Evolutionary conservation across 2,888 invertebrate genomes (phyloP), one percentile per base, ranked within the genome.

Genomic region (Podabrus alpinus): DNA sequence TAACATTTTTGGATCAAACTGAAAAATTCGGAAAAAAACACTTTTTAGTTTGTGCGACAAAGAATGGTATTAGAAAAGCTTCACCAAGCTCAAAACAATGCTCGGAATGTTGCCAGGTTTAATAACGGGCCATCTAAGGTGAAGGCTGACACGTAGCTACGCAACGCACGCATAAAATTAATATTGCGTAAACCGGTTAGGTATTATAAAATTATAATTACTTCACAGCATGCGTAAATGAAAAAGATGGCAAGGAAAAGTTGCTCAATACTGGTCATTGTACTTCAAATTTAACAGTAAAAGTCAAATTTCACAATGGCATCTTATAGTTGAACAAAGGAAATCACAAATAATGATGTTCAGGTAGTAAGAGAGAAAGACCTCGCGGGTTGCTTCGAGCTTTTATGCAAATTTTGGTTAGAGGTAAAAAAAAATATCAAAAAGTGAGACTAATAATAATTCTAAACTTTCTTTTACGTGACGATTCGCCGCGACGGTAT

Each of bases 181-280:
- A 64, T 64, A 64, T n/a, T 64, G 62, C 62, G 62, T 64, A n/a
- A 64, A 64, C 62, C 17, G 62, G 62, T 64, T 19, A n/a, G 19
- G 17, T 64, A n/a, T n/a, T 64, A 64, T 64, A 19, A 64, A 64
- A 64, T 19, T 64, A 19, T 19, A 64, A 21, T 19, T 64, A 64
- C 21, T 64, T 64, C 62, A 64, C 62, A 64, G 17, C 62, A 7
- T 45, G 45, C 45, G 45, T 45, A 45, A n/a, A 45, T n/a, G 7
- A 45, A 45, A 4, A 45, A n/a, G 45, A 45, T 45, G 45, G 45
- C 45, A 45, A 45, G 45, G 45, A 45, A 45, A 45, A 45, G 45
- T 45, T 45, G 45, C n/a, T 45, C 45, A 45, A 45, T 45, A 45
- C 45, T 45, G 45, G 45, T 45, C 45, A 45, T 45, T 45, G 45